Evolutionary conservation across 2,888 invertebrate genomes (phyloP), one percentile per base, ranked within the genome.

Genomic region (Vannuccia rotundouncinata): DNA sequence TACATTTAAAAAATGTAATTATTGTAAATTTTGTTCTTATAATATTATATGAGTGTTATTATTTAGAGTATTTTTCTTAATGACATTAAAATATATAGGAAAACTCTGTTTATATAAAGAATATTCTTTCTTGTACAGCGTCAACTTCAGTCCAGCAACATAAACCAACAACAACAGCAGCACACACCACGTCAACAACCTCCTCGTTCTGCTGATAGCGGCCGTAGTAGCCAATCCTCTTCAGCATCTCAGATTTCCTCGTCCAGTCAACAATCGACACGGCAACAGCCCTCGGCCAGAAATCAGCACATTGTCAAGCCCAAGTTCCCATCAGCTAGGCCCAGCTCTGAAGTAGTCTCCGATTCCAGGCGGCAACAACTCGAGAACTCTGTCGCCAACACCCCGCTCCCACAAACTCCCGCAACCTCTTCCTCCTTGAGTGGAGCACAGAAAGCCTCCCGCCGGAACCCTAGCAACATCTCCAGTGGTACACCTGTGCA

Each of bases 291-390:
- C 31, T 78, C 82, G 25, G 78, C 74, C 59, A 59, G 78, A 28
- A 59, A 80, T 10, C 30, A 59, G 74, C 74, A 82, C 45, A 83
- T 82, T 28, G 59, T 82, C 81, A 78, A 82, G 83, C 78, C 85
- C 85, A 25, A 86, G 13, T 85, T 87, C 1, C 85, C 86, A 13
- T 85, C 86, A 1, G 86, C 85, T 0, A 85, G 86, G 22, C 86
- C 87, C 30, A 84, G 85, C 22, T 81, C 87, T 0, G 85, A 85
- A 80, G 66, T 66, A 2, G 66, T 66, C 13, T 66, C 66, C 22
- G 66, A 66, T 27, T 66, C 66, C 22, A 22, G 77, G 17, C 31
- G 77, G 10, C 79, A 74, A 79, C 66, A 45, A 17, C 29, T 79
- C 79, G 27, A 79, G 17, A 17, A 25, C 79, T 27, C 29, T 25